These are phyloP conservation scores for Scyliorhinus canicula DNA, from an alignment of 2,797 vertebrate genomes.

Conservation along the genomic window DNA sequence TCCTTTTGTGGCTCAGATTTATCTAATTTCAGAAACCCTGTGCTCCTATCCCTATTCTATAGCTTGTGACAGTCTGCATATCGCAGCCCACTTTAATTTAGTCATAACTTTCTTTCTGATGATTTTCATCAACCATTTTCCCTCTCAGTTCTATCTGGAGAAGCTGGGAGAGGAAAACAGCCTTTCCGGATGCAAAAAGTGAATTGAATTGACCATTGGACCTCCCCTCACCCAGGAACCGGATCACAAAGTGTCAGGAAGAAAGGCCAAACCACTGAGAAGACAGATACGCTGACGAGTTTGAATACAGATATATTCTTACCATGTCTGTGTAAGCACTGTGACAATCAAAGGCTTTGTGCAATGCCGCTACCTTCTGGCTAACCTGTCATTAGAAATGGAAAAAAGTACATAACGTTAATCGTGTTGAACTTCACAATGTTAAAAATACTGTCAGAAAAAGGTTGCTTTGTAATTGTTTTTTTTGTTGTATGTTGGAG, in stretches of 20 bases:
- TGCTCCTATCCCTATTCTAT: background rate
- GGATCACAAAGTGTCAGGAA: background rate
- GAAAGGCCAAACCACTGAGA: background rate
- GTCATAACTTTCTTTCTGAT: background rate
- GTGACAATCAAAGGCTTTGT: conserved; percentile 60
- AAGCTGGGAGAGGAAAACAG: background rate
- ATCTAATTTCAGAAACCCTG: background rate
- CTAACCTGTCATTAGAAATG: conserved; percentile 54
- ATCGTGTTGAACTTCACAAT: background rate
- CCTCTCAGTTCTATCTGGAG: background rate
- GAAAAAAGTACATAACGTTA: background rate
- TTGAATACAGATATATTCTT: background rate
- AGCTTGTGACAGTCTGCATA: background rate
- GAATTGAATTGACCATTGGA: background rate
- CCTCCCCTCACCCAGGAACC: background rate
- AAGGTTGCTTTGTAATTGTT: background rate
- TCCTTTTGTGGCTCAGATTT: background rate
- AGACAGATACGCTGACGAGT: background rate
- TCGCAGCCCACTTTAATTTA: background rate
- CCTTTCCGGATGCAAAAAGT: background rate
- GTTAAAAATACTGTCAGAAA: background rate
- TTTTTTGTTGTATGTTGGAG: background rate
- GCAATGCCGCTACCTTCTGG: conserved; percentile 59
- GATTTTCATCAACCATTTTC: background rate
- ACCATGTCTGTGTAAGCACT: conserved; percentile 62